These are phyloP conservation scores for Gopherus evgoodei DNA, from an alignment of 2,113 vertebrate species.

Conservation along the genomic window DNA sequence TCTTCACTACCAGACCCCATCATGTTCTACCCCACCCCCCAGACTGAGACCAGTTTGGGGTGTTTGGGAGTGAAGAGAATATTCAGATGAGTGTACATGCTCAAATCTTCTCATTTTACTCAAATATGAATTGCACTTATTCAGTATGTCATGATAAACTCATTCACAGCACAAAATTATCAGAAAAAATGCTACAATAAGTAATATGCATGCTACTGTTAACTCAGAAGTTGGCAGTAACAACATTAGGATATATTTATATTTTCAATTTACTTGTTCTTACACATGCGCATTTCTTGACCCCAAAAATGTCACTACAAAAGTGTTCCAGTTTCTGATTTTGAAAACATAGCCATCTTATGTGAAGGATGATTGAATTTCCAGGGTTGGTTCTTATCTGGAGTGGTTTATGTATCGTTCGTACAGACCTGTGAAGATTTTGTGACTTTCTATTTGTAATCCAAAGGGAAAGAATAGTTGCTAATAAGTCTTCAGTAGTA, in stretches of 20 bases:
- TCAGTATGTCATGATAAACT: neutral
- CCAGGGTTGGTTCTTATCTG: neutral
- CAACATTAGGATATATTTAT: neutral
- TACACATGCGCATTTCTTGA: neutral
- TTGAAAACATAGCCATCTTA: neutral
- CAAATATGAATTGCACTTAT: neutral
- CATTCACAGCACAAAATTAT: neutral
- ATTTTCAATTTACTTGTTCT: neutral
- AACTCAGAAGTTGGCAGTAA: neutral
- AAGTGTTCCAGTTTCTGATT: neutral
- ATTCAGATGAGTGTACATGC: neutral
- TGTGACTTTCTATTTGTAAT: neutral
- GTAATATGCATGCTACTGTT: neutral
- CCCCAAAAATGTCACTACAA: neutral
- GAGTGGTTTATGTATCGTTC: neutral
- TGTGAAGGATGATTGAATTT: neutral
- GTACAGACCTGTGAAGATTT: neutral
- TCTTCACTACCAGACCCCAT: no score
- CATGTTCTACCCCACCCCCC: no score
- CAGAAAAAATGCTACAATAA: neutral
- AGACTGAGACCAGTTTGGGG: no score
- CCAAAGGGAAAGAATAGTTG: neutral
- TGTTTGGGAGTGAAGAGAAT: neutral
- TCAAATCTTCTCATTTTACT: neutral
- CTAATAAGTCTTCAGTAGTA: neutral